These are phyloP conservation scores for Cancer borealis DNA, from an alignment of 2,888 invertebrate species.

Conservation along the genomic window DNA sequence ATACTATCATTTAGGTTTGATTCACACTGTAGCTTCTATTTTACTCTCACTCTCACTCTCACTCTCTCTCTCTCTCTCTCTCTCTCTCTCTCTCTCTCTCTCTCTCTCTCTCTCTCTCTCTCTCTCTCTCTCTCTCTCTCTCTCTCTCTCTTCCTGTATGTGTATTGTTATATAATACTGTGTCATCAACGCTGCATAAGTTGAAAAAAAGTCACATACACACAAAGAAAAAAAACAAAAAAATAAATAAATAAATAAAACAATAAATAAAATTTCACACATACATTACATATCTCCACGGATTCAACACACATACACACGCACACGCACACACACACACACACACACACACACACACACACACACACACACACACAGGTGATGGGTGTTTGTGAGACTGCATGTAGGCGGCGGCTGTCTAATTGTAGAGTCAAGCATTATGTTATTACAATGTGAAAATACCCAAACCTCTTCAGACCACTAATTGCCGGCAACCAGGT, in stretches of 20 bases:
- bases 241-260: neutral
- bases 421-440: constrained; percentile 49
- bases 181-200: neutral
- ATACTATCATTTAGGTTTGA: too few relatives aligned
- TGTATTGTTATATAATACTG: neutral
- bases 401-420: constrained; percentile 25
- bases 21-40: too few relatives aligned
- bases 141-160: too few relatives aligned
- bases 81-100: too few relatives aligned
- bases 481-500: constrained; percentile 43
- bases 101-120: too few relatives aligned
- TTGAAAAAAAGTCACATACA: neutral
- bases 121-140: too few relatives aligned
- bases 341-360: too few relatives aligned
- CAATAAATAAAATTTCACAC: neutral
- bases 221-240: neutral
- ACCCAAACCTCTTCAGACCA: constrained; percentile 40
- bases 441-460: constrained; percentile 57
- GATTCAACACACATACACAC: too few relatives aligned
- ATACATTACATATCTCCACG: neutral
- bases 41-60: too few relatives aligned
- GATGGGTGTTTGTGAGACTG: neutral
- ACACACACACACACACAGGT: neutral
- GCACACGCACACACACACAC: too few relatives aligned
- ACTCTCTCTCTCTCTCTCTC: too few relatives aligned